Conservation (phyloP, 2,113 vertebrate species). For the Pelecanoides urinatrix region DNA sequence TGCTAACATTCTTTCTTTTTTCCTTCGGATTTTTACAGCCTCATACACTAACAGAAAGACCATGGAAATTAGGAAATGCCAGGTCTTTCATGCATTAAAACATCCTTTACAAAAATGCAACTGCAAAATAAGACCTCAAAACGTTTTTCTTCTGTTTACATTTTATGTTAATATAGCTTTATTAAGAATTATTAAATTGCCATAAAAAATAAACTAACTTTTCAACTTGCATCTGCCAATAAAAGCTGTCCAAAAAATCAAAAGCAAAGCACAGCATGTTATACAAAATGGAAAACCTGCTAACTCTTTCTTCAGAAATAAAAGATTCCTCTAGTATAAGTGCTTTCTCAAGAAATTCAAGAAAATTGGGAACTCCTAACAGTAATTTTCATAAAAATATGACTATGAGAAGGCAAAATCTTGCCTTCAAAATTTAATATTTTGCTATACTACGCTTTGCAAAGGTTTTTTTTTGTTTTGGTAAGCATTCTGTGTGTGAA, state of each 20-base stretch:
- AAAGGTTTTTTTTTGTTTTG: neutral
- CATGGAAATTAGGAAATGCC: neutral
- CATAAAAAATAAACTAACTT: neutral
- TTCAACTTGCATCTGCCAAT: neutral
- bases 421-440: neutral
- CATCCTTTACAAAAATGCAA: neutral
- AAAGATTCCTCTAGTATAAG: neutral
- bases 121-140: neutral
- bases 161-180: neutral
- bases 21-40: neutral
- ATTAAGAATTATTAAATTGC: neutral
- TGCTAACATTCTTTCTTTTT: neutral
- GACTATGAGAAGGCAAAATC: neutral
- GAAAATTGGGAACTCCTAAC: neutral
- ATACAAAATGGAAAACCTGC: neutral
- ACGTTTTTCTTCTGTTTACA: neutral
- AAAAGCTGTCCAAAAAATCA: neutral
- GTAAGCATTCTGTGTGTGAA: neutral
- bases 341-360: neutral
- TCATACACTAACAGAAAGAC: neutral
- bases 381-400: neutral
- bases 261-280: neutral
- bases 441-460: neutral
- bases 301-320: neutral
- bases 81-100: neutral